Base-by-base conservation (phyloP, 2,113 vertebrate genomes). In the Misgurnus anguillicaudatus region DNA sequence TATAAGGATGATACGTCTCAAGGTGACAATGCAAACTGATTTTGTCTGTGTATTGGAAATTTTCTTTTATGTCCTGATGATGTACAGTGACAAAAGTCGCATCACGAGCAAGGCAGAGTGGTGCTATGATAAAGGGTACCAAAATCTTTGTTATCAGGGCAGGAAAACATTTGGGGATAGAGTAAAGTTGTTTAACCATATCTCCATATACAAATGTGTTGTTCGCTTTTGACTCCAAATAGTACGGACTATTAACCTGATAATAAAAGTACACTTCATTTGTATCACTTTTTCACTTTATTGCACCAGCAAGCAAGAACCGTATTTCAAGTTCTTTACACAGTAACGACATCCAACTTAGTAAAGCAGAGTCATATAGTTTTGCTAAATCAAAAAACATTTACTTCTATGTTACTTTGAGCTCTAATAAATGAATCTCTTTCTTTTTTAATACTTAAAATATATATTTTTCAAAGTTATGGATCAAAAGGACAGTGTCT, bases 1-100 rank as follows among this genome's bases (percentile, higher is more conserved):
- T 51, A 36, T 63, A 9, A 45, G 31, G 58, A 75, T 62, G 41
- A 75, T 75, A 11, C 10, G 39, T 42, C 73, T 75, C 58, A 75
- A 38, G 16, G 60, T 63, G 19, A 74, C 57, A 74, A n/a, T 57
- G 47, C 1, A 36, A 36, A 13, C 60, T 17, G 53, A 57, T 57
- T 57, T 9, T 57, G 2, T 8, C 53, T 14, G 16, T 19, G 4
- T 1, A 17, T 8, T 19, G n/a, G 53, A 57, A 19, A 57, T 19
- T 19, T 1, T 3, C 1, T 19, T 57, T 57, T n/a, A 57, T 19
- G 53, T 19, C 3, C 7, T 19, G n/a, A 57, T 19, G 4, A 51
- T 51, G 11, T 51, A 19, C 1, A 6, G 7, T 19, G n/a, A 4
- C 1, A 31, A 31, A 31, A 31, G 24, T 31, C 24, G 24, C 24